Evolutionary conservation across 2,113 vertebrate genomes (phyloP), one percentile per base, ranked within the genome.

Genomic region (Lipophrys pholis): DNA sequence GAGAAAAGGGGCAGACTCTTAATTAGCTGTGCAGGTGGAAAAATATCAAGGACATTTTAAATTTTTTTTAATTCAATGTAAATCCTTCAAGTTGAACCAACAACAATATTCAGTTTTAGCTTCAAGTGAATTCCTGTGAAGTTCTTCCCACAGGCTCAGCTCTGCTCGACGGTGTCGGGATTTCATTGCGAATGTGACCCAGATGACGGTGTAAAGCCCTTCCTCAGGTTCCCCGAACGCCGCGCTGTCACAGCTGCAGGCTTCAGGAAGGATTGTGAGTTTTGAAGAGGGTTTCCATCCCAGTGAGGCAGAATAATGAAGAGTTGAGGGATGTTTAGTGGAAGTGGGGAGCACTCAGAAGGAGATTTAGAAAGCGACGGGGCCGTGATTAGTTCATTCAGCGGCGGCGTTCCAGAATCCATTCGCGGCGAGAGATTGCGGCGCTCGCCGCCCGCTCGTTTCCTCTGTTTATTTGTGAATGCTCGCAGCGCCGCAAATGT

Each of bases 121-220:
- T n/a, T 15, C 7, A 3, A 69, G 5, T 35, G 46, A 69, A 35
- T 63, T 48, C 36, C 3, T 55, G 10, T 66, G 21, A 73, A 78
- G 64, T 73, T 54, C 63, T 54, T 76, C 80, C 83, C 56, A 51
- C 10, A 51, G 62, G 62, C 15, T 12, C n/a, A 1, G 41, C 42
- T 63, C 42, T 41, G 60, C 21, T n/a, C 9, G 2, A 15, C 40
- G 12, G 55, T 8, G 9, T 68, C 52, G 16, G 64, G 64, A 69
- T 63, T 60, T 45, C 6, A 41, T 8, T 16, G 41, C 36, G 57
- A 15, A 73, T 64, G 39, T 42, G 59, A 38, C 48, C 42, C 46
- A 50, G 65, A 76, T 60, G 49, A 53, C 6, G 38, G 36, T 16
- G 6, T 8, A 46, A 54, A 60, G 48, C 39, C 1, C 0, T 62